Evolutionary conservation across 2,888 invertebrate species (phyloP).

Genomic region (Tetheella fluctuosa): DNA sequence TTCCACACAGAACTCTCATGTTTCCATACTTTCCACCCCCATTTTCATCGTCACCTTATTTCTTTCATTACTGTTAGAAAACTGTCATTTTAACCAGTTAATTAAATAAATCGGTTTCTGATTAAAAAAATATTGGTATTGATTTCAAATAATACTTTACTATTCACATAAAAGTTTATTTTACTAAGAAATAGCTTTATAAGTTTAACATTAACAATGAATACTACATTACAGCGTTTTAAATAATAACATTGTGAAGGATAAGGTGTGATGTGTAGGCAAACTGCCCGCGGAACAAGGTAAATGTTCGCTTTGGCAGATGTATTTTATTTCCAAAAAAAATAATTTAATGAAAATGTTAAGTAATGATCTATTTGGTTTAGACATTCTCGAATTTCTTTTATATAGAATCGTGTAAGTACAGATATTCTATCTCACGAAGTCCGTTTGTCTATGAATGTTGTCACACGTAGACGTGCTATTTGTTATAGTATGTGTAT

Average conservation of each 20-base stretch:
- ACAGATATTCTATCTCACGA: too few species aligned
- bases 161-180: not conserved
- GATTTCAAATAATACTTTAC: slow-evolving; percentile 29
- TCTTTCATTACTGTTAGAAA: slow-evolving; percentile 62
- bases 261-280: slow-evolving; percentile 1
- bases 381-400: slow-evolving; percentile 5
- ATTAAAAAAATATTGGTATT: slow-evolving; percentile 50
- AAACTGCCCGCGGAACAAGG: not conserved
- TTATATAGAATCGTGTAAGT: slow-evolving; percentile 8
- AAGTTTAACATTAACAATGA: not conserved
- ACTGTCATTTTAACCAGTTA: slow-evolving; percentile 65
- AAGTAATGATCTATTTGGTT: not conserved
- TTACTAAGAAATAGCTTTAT: not conserved
- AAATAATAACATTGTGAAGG: not conserved
- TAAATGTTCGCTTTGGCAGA: not conserved
- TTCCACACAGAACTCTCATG: slow-evolving; percentile 59
- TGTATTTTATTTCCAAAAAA: slow-evolving; percentile 1
- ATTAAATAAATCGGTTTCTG: slow-evolving; percentile 52
- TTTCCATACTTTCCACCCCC: slow-evolving; percentile 39
- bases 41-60: slow-evolving; percentile 47
- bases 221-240: not conserved
- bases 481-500: too few species aligned
- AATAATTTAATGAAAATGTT: not conserved
- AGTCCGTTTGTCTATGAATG: too few species aligned
- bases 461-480: too few species aligned